Conservation (phyloP, 2,888 invertebrate species). For the Platypus cylindrus region DNA sequence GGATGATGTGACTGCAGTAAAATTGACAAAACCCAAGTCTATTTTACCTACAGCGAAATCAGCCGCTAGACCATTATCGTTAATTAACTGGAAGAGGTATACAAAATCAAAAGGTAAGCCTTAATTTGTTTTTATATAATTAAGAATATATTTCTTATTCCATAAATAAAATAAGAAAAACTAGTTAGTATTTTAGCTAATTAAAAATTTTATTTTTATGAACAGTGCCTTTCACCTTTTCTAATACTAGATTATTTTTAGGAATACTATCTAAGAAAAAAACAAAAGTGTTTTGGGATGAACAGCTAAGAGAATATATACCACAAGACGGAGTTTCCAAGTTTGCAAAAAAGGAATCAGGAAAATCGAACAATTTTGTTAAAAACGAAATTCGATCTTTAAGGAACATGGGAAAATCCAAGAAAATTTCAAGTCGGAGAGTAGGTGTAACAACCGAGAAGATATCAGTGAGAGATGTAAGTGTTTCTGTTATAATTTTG, state of each 20-base stretch:
- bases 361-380: too few relatives aligned
- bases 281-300: conserved; percentile 75
- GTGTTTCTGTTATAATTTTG: conserved; percentile 12
- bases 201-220: too few relatives aligned
- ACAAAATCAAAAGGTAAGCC: conserved; percentile 76
- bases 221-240: too few relatives aligned
- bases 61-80: conserved; percentile 73
- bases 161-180: too few relatives aligned
- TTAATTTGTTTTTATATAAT: too few relatives aligned
- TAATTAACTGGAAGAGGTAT: conserved; percentile 95
- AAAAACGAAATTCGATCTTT: too few relatives aligned
- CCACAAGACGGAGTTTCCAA: too few relatives aligned
- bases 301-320: conserved; percentile 67
- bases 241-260: too few relatives aligned
- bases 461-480: conserved; percentile 57
- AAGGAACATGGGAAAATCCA: conserved; percentile 77
- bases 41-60: conserved; percentile 75
- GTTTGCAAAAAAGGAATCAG: conserved; percentile 91
- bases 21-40: conserved; percentile 62
- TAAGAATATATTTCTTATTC: too few relatives aligned
- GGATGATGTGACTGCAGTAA: conserved; percentile 78
- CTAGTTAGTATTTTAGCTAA: not conserved
- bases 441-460: conserved; percentile 68
- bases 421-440: conserved; percentile 71
- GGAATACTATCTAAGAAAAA: conserved; percentile 80